A percentile compares a stretch with the other conserved stretches of the same genome.
Evolutionary conservation across 2,797 vertebrate genomes (phyloP).

Genomic region (Toxotes lorentzi): DNA sequence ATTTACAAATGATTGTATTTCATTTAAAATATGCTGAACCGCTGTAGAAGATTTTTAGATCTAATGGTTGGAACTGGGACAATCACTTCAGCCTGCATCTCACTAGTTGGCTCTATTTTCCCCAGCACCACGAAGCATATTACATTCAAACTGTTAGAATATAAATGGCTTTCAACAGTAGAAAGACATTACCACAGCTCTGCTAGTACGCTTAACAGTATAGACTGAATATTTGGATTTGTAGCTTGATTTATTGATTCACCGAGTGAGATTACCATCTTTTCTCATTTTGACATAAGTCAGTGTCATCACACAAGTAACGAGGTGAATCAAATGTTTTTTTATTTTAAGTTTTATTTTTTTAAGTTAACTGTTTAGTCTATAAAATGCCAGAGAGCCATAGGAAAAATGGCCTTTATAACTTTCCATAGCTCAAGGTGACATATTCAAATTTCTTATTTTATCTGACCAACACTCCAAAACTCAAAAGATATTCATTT

Average conservation of each 20-base stretch:
- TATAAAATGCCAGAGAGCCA: not conserved
- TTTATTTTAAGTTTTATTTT: not conserved
- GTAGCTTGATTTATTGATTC: constrained; percentile 21
- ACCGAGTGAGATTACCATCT: not conserved
- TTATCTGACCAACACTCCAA: no score
- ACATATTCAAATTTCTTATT: not conserved
- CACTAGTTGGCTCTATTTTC: constrained; percentile 9
- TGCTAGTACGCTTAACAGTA: constrained; percentile 4
- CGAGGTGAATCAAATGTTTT: not conserved
- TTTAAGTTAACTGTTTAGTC: not conserved
- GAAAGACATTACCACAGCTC: not conserved
- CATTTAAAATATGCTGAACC: constrained; percentile 9
- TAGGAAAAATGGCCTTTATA: no score
- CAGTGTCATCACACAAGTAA: not conserved
- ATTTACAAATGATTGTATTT: constrained; percentile 36
- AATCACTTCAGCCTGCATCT: constrained; percentile 23
- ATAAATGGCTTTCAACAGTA: constrained; percentile 27
- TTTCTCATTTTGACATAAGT: not conserved
- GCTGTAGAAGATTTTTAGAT: constrained; percentile 21
- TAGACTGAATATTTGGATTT: not conserved
- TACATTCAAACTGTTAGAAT: constrained; percentile 26
- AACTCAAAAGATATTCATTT: no score
- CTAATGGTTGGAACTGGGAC: constrained; percentile 18
- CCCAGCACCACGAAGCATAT: constrained; percentile 5
- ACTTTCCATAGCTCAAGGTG: not conserved